A percentile compares a stretch with the other conserved stretches of the same genome.
Evolutionary conservation across 2,888 invertebrate genomes (phyloP).

Genomic region (Chelonus formosanus): DNA sequence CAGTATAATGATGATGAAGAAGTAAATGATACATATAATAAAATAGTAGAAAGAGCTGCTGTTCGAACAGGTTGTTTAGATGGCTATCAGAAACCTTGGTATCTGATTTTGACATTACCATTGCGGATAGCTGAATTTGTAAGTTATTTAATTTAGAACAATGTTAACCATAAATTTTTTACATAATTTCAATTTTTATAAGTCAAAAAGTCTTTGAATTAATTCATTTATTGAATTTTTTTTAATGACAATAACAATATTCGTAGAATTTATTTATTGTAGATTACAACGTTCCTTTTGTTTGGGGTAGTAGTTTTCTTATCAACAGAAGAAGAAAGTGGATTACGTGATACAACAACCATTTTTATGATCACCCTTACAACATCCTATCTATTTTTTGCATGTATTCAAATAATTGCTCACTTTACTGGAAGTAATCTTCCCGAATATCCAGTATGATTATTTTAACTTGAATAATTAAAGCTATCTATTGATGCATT

Average conservation of each 20-base stretch:
- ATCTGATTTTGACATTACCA: neutral
- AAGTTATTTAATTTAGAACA: constrained; percentile 34
- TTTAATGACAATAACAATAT: too few relatives aligned
- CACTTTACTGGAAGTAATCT: constrained; percentile 44
- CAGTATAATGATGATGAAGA: neutral
- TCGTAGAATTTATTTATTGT: neutral
- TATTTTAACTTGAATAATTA: constrained; percentile 1
- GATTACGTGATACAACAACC: constrained; percentile 40
- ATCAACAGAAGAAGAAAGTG: constrained; percentile 32
- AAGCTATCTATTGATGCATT: neutral
- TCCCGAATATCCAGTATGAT: constrained; percentile 48
- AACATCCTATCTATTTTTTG: constrained; percentile 49
- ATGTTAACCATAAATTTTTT: neutral
- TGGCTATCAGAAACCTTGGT: neutral
- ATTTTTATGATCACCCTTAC: constrained; percentile 48
- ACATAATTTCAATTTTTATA: neutral
- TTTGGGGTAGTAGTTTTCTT: constrained; percentile 48
- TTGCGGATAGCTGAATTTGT: constrained; percentile 47
- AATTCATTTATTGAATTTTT: too few relatives aligned
- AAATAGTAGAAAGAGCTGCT: neutral
- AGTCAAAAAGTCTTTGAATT: neutral
- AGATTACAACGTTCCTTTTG: constrained; percentile 44
- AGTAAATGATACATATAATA: neutral
- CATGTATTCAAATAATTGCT: constrained; percentile 50
- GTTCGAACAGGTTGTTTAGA: constrained; percentile 4